Evolutionary conservation across 2,113 vertebrate genomes (phyloP).

Genomic region (Phrynosoma platyrhinos): DNA sequence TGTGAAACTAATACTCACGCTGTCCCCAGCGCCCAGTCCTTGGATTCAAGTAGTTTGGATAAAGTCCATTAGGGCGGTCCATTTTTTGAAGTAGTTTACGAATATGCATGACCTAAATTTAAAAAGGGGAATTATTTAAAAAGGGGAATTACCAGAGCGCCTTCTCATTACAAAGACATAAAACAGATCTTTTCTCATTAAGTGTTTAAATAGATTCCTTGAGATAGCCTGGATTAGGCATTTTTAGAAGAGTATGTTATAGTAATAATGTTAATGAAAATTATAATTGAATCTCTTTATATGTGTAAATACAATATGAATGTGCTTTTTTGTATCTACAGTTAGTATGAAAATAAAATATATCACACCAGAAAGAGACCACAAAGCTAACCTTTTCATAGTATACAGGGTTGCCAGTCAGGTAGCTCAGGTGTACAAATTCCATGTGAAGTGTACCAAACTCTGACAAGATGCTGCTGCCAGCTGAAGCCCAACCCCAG

Average conservation of each 20-base stretch:
- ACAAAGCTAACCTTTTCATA: slow-evolving; percentile 90
- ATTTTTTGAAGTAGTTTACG: slow-evolving; percentile 97
- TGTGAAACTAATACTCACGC: slow-evolving; percentile 85
- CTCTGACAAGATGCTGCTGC: slow-evolving; percentile 97
- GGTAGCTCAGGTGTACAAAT: slow-evolving; percentile 96
- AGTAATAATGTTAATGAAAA: not conserved
- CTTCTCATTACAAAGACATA: slow-evolving; percentile 21
- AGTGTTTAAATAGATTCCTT: not conserved
- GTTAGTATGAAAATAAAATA: too few relatives aligned
- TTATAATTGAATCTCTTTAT: not conserved
- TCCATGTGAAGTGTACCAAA: slow-evolving; percentile 98
- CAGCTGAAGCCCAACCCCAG: slow-evolving; percentile 99
- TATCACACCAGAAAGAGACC: not conserved
- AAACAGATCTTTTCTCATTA: not conserved
- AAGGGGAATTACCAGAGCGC: slow-evolving; percentile 51
- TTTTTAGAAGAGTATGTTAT: not conserved
- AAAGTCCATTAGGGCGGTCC: slow-evolving; percentile 98
- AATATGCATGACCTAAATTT: slow-evolving; percentile 95
- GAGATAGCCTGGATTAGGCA: not conserved
- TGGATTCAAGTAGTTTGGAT: slow-evolving; percentile 98
- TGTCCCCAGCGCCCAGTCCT: slow-evolving; percentile 98
- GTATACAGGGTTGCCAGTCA: slow-evolving; percentile 94
- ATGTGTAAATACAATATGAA: not conserved
- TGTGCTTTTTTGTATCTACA: too few relatives aligned
- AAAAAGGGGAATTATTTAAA: slow-evolving; percentile 69